These are phyloP conservation scores for Phrynosoma platyrhinos DNA, from an alignment of 2,113 vertebrate species.

Conservation along the genomic window DNA sequence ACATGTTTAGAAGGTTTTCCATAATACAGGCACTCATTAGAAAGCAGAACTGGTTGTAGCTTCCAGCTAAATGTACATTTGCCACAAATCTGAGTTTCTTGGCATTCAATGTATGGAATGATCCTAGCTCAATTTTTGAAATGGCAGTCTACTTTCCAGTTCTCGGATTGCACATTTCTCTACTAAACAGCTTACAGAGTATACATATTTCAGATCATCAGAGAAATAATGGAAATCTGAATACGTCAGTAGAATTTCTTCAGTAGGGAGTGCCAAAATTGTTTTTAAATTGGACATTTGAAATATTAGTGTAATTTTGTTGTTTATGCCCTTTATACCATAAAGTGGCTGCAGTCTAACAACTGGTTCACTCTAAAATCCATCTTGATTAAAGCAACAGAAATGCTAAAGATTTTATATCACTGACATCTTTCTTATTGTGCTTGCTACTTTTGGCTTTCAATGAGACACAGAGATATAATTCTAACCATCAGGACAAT, in stretches of 20 bases:
- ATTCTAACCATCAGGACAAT: neutral
- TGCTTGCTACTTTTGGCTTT: neutral
- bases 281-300: neutral
- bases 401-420: neutral
- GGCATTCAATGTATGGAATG: neutral
- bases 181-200: no score
- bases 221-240: neutral
- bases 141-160: neutral
- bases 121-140: neutral
- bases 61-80: neutral
- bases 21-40: neutral
- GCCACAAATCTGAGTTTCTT: neutral
- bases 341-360: neutral
- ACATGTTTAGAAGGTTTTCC: neutral
- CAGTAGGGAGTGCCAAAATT: neutral
- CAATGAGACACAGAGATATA: neutral
- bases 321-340: neutral
- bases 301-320: neutral
- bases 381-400: neutral
- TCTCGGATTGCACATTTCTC: neutral
- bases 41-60: neutral
- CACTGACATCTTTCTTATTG: neutral
- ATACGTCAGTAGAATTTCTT: neutral
- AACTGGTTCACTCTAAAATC: neutral
- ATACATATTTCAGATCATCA: neutral